phyloP scores from a whole-genome alignment of 2,797 vertebrate species.

The Adelosebastes latens region DNA sequence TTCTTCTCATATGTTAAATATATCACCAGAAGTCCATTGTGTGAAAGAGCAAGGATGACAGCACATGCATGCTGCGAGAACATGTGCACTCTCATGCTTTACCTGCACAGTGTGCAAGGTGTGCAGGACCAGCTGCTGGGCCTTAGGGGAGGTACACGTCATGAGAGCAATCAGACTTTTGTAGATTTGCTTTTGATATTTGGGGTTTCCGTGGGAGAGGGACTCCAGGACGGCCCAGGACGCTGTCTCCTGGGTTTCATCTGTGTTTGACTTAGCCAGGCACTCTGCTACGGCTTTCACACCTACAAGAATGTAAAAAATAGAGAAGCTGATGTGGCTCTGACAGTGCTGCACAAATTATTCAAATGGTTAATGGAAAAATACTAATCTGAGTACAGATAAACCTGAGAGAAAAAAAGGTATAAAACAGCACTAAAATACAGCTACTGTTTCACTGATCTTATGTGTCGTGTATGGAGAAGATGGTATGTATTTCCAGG shows the following conservation, averaged over 20 bases:
- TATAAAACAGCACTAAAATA: background rate
- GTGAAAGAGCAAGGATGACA: background rate
- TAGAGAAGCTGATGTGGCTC: background rate
- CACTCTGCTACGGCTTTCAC: constrained; percentile 81
- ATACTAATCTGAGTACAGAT: background rate
- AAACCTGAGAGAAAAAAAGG: background rate
- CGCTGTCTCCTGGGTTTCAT: constrained; percentile 79
- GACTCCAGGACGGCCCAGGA: constrained; percentile 79
- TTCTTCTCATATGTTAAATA: background rate
- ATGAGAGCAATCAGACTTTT: constrained; percentile 84
- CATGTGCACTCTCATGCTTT: background rate
- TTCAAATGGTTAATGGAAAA: background rate
- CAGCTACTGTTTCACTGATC: background rate
- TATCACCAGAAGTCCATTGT: background rate
- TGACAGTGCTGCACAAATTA: background rate
- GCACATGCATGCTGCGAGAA: background rate
- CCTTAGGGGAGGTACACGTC: constrained; percentile 73
- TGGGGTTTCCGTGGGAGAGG: constrained; percentile 82
- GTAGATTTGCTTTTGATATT: constrained; percentile 87
- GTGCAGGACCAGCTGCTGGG: constrained; percentile 84
- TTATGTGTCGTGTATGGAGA: background rate
- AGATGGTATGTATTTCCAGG: background rate
- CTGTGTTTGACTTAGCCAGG: constrained; percentile 77
- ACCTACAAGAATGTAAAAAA: constrained; percentile 66
- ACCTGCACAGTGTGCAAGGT: constrained; percentile 82